These are phyloP conservation scores for Hoplodrina ambigua DNA, from an alignment of 2,888 invertebrate species.

Conservation along the genomic window DNA sequence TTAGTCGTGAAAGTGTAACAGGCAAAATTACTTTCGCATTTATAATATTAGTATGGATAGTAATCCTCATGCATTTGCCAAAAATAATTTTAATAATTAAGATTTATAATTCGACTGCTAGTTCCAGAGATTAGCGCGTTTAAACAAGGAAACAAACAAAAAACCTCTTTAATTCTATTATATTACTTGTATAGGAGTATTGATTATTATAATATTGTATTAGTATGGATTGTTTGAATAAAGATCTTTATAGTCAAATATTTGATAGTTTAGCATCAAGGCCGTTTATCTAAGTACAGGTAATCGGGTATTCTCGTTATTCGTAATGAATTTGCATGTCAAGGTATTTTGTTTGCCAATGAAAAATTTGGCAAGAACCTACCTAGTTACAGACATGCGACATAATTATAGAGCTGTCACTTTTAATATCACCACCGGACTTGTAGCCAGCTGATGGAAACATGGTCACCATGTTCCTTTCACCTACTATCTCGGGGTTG, in stretches of 20 bases:
- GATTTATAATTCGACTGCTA: too few relatives aligned
- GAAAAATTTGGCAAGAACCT: slow-evolving; percentile 9
- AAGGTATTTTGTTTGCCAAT: slow-evolving; percentile 35
- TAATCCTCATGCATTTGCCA: too few relatives aligned
- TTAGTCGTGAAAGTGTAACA: too few relatives aligned
- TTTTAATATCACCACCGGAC: slow-evolving; percentile 19
- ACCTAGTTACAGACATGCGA: not conserved
- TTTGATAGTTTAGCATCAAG: slow-evolving; percentile 29
- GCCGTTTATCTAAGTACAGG: not conserved
- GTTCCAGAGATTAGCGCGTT: too few relatives aligned
- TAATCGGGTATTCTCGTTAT: slow-evolving; percentile 8
- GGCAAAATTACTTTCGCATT: too few relatives aligned
- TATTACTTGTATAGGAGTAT: too few relatives aligned
- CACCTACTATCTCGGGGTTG: too few relatives aligned
- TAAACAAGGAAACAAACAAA: too few relatives aligned
- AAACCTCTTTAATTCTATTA: too few relatives aligned
- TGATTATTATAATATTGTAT: too few relatives aligned
- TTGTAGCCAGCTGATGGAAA: not conserved
- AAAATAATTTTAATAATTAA: too few relatives aligned
- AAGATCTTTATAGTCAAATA: slow-evolving; percentile 31
- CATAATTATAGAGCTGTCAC: slow-evolving; percentile 45
- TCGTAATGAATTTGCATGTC: slow-evolving; percentile 23
- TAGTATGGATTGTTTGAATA: slow-evolving; percentile 6
- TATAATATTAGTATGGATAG: too few relatives aligned
- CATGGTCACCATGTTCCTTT: not conserved